Conservation (phyloP, 2,113 vertebrate genomes). For the Lepus europaeus region DNA sequence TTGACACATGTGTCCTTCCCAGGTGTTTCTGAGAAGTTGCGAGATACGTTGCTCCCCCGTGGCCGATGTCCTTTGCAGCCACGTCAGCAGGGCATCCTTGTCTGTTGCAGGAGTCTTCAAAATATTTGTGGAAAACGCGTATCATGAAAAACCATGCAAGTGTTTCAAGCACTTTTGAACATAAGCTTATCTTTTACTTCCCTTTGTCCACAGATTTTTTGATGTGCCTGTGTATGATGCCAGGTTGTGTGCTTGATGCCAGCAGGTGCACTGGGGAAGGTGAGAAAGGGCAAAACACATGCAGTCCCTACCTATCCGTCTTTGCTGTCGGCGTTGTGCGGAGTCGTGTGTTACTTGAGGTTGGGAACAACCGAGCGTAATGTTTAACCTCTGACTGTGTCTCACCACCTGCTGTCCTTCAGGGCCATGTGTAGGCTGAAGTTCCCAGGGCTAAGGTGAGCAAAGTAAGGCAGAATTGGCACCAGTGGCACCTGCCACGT, state of each 20-base stretch:
- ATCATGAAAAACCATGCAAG: no score
- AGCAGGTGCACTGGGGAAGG: not conserved
- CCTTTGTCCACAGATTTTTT: no score
- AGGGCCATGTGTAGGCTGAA: not conserved
- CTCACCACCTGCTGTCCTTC: not conserved
- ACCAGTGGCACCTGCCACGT: not conserved
- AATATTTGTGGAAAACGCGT: no score
- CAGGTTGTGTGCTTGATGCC: not conserved
- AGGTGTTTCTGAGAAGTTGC: not conserved
- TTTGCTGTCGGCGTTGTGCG: not conserved
- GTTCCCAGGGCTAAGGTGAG: fast-evolving
- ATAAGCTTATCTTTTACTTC: no score
- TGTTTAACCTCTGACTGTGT: not conserved
- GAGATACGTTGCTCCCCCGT: not conserved
- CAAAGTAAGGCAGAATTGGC: not conserved
- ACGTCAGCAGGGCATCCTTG: not conserved
- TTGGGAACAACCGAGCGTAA: not conserved
- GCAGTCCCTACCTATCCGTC: not conserved
- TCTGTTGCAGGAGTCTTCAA: no score
- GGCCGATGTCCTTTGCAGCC: not conserved
- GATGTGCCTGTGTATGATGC: no score
- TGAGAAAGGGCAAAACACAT: fast-evolving
- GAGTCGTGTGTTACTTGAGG: not conserved
- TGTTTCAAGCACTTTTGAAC: no score
- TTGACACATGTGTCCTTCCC: not conserved